Evolutionary conservation across 2,888 invertebrate genomes (phyloP).

Genomic region (Fragum fragum): DNA sequence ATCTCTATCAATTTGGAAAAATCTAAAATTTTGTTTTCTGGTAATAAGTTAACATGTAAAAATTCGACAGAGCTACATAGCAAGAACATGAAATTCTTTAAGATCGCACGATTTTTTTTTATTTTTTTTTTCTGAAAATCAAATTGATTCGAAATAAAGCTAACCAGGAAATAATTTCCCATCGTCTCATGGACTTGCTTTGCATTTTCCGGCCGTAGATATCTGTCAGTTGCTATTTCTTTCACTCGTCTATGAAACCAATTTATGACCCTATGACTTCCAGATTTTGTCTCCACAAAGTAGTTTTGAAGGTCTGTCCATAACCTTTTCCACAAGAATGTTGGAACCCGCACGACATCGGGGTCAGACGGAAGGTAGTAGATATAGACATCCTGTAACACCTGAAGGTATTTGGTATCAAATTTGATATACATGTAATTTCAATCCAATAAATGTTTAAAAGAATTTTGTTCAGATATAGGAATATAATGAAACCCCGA

Average conservation of each 20-base stretch:
- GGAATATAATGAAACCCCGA: no score
- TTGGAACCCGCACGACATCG: slow-evolving; percentile 75
- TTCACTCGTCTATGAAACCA: slow-evolving; percentile 82
- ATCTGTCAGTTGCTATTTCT: slow-evolving; percentile 66
- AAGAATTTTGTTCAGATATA: no score
- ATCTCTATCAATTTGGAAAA: no score
- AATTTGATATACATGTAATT: no score
- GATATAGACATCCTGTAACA: slow-evolving; percentile 81
- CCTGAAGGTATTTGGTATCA: slow-evolving; percentile 35
- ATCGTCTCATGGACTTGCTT: slow-evolving; percentile 63
- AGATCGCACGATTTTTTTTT: no score
- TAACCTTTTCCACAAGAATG: slow-evolving; percentile 75
- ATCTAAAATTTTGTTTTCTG: no score
- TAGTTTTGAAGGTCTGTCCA: slow-evolving; percentile 73
- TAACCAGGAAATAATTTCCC: slow-evolving; percentile 78
- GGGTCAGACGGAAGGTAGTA: slow-evolving; percentile 82
- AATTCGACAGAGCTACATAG: no score
- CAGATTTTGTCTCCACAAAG: slow-evolving; percentile 70
- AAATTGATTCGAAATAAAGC: no score
- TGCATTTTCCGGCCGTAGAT: slow-evolving; percentile 32
- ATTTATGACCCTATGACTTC: slow-evolving; percentile 66
- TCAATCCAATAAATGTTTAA: no score
- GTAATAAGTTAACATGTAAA: no score
- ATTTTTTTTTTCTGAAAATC: no score
- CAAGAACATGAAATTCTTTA: no score